Evolutionary conservation across 1,140 invertebrate genomes (phyloP).

Genomic region (Ips nitidus): DNA sequence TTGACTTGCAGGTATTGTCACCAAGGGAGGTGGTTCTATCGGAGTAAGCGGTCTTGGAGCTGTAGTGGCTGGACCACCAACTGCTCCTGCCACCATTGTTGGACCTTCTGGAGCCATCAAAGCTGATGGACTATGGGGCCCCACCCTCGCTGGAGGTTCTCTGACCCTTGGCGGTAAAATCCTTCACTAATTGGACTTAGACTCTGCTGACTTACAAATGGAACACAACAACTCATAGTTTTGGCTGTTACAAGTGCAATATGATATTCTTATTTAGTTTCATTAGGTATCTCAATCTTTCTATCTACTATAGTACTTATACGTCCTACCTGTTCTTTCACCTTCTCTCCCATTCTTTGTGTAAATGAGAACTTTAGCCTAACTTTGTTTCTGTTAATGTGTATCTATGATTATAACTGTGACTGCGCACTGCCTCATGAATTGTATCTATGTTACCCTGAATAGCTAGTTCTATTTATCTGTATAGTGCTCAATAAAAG

Average conservation of each 20-base stretch:
- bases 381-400: not conserved
- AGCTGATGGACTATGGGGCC: slow-evolving; percentile 41
- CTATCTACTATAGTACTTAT: not conserved
- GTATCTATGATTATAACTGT: not conserved
- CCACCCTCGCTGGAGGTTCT: slow-evolving; percentile 12
- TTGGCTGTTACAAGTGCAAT: not conserved
- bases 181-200: not conserved
- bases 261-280: not conserved
- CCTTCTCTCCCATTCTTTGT: not conserved
- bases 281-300: not conserved
- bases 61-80: slow-evolving; percentile 39
- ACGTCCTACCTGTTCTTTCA: not conserved
- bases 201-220: not conserved
- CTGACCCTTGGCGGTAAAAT: not conserved
- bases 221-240: slow-evolving; percentile 1
- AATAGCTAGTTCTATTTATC: slow-evolving; percentile 6
- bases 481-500: slow-evolving; percentile 14
- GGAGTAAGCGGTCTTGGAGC: slow-evolving; percentile 37
- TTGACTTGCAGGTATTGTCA: slow-evolving; percentile 22
- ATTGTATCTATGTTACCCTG: slow-evolving; percentile 4
- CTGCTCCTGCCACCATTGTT: slow-evolving; percentile 41
- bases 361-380: not conserved
- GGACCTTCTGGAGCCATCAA: slow-evolving; percentile 42
- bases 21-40: slow-evolving; percentile 29
- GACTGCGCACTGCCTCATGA: slow-evolving; percentile 5